Evolutionary conservation across 92 coral and sea anemone genomes (phyloP).

Genomic region (Heteractis magnifica): DNA sequence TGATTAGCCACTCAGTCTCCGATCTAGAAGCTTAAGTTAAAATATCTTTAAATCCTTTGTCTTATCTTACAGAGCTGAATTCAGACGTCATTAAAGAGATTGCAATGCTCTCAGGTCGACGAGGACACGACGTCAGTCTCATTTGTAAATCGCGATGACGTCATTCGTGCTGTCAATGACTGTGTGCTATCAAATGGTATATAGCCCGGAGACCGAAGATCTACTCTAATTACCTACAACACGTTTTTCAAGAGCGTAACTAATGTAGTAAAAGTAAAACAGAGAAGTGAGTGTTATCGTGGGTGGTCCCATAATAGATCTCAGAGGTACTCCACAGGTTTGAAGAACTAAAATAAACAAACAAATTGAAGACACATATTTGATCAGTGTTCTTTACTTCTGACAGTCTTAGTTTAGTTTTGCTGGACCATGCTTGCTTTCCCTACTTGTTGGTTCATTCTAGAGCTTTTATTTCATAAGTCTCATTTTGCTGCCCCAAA

Average conservation of each 20-base stretch:
- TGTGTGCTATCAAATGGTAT: background rate
- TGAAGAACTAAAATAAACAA: background rate
- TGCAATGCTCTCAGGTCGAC: constrained; percentile 70
- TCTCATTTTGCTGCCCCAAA: too few relatives aligned
- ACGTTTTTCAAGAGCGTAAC: background rate
- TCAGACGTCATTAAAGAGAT: constrained; percentile 64
- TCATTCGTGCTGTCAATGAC: background rate
- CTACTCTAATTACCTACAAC: background rate
- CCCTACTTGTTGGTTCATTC: background rate
- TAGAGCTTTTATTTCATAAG: too few relatives aligned
- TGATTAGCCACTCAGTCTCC: too few relatives aligned
- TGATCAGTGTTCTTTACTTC: background rate
- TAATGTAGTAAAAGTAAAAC: background rate
- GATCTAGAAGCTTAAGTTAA: background rate
- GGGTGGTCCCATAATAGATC: background rate
- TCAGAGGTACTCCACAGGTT: background rate
- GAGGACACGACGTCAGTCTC: constrained; percentile 67
- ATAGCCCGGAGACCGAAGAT: background rate
- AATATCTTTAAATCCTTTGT: background rate
- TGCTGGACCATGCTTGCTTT: background rate
- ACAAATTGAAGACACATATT: background rate
- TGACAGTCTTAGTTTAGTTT: background rate
- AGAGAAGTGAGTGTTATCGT: background rate
- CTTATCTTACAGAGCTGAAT: constrained; percentile 50
- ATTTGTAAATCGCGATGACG: constrained; percentile 69